These are phyloP conservation scores for Liasis olivaceus DNA, from an alignment of 2,797 vertebrate species.

Conservation along the genomic window DNA sequence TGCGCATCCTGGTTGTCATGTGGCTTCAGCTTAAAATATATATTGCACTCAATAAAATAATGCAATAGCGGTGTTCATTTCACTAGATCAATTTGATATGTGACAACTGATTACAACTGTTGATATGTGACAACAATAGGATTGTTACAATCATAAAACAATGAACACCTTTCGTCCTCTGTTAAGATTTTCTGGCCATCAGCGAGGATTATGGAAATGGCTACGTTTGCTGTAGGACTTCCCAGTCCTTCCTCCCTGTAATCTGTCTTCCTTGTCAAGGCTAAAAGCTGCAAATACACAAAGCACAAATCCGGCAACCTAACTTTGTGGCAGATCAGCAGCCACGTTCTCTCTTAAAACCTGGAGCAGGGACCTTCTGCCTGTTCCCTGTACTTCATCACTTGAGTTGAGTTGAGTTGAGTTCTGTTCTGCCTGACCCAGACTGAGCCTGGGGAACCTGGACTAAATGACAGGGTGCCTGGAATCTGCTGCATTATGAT, in stretches of 20 bases:
- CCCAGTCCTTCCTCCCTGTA: not conserved
- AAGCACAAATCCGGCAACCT: not conserved
- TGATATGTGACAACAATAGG: not conserved
- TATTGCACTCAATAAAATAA: not conserved
- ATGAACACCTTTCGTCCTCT: too few species aligned
- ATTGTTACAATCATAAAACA: not conserved
- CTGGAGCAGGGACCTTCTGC: not conserved
- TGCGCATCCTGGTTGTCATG: not conserved
- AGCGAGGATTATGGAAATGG: not conserved
- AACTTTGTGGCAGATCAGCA: not conserved
- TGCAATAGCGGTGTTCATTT: not conserved
- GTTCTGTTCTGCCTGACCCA: not conserved
- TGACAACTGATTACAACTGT: not conserved
- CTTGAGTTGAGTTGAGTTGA: not conserved
- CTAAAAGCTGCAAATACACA: not conserved
- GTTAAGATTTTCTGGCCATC: too few species aligned
- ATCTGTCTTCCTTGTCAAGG: not conserved
- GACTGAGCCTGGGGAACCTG: not conserved
- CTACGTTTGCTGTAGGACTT: not conserved
- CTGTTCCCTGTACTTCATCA: not conserved
- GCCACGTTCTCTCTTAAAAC: not conserved
- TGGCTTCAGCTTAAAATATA: not conserved
- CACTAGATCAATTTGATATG: not conserved
- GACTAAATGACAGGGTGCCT: not conserved
- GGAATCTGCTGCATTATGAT: not conserved